Evolutionary conservation across 1,140 invertebrate species (phyloP), one percentile per base, ranked within the genome.

Genomic region (Nautilus pompilius): DNA sequence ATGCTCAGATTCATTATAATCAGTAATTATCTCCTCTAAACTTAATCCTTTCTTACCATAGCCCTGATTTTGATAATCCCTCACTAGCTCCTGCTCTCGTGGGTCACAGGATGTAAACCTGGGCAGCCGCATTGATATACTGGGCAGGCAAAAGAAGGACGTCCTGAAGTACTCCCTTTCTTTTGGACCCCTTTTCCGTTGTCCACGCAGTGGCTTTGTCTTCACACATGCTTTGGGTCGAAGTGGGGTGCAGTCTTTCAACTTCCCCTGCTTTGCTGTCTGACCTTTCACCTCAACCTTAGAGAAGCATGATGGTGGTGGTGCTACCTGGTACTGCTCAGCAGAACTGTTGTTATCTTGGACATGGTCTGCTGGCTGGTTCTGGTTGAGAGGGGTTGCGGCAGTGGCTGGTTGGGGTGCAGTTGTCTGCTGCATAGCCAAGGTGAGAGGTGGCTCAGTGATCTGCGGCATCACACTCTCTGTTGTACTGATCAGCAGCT

Each of bases 141-240:
- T 62, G n/a, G 66, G 66, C 22, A 67, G 54, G 58, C 66, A 67
- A 41, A 63, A 67, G 61, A 67, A 60, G n/a, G 63, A 63, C 22
- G 63, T 62, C 13, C 56, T 48, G 34, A 67, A 67, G 33, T 62
- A 63, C 20, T 67, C 66, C 32, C 64, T 67, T 32, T 67, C 66
- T 55, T 67, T 67, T 26, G 66, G 66, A 36, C 66, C 66, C 26
- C 66, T 45, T 51, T 67, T 67, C 41, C 57, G 58, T 45, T 60
- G 60, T 20, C 64, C 66, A n/a, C n/a, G n/a, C n/a, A n/a, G n/a
- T n/a, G n/a, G n/a, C n/a, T n/a, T n/a, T n/a, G n/a, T n/a, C n/a
- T n/a, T n/a, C n/a, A n/a, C n/a, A n/a, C n/a, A n/a, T n/a, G n/a
- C n/a, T n/a, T n/a, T n/a, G n/a, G n/a, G n/a, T n/a, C n/a, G n/a